Percentiles rank a stretch among this genome's conserved stretches.
Evolutionary conservation across 2,113 vertebrate genomes (phyloP).

Genomic region (Cygnus buccinator): DNA sequence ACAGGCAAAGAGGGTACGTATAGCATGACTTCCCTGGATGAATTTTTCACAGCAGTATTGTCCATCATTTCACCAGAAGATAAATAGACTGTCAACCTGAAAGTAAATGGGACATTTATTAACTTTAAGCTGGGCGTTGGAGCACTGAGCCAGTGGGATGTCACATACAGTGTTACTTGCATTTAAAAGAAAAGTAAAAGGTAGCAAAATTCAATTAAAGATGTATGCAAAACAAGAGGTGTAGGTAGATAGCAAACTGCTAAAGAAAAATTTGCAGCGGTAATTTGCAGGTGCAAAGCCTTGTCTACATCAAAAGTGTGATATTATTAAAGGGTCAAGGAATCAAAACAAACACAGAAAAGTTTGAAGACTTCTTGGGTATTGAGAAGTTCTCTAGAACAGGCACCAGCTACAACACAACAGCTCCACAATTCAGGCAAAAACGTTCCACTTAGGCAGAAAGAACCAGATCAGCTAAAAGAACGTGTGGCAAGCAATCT

Average conservation of each 20-base stretch:
- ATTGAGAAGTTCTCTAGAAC: not conserved
- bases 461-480: not conserved
- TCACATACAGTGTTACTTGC: not conserved
- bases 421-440: not conserved
- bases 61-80: slow-evolving; percentile 33
- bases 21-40: not conserved
- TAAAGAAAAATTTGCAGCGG: not conserved
- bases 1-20: not conserved
- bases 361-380: not conserved
- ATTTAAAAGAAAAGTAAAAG: not conserved
- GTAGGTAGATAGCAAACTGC: not conserved
- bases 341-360: not conserved
- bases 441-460: not conserved
- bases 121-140: slow-evolving; percentile 38
- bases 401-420: not conserved
- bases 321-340: not conserved
- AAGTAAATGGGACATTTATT: slow-evolving; percentile 58
- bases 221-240: not conserved
- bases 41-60: not conserved
- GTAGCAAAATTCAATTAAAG: slow-evolving; percentile 25
- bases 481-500: not conserved
- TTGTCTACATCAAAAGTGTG: not conserved
- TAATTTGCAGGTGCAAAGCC: not conserved
- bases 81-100: slow-evolving; percentile 52
- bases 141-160: not conserved